Evolutionary conservation across 2,113 vertebrate genomes (phyloP).

Genomic region (Myxocyprinus asiaticus): DNA sequence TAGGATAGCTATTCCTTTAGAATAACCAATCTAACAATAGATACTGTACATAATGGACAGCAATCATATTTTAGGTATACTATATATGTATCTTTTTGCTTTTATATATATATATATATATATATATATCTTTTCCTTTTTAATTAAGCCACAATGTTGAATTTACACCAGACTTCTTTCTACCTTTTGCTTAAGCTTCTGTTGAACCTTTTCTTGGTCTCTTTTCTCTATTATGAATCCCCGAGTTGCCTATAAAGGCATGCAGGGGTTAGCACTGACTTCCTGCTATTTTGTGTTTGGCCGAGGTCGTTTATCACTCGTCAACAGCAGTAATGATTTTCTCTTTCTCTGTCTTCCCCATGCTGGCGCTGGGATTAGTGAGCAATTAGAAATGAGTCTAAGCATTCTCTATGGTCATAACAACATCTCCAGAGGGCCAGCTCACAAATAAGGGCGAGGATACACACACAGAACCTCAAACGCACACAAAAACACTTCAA

Average conservation of each 20-base stretch:
- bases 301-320: slow-evolving; percentile 17
- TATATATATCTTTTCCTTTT: not conserved
- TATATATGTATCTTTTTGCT: not conserved
- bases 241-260: not conserved
- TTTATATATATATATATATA: not conserved
- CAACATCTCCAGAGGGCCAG: not conserved
- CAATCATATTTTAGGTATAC: not conserved
- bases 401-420: slow-evolving; percentile 15
- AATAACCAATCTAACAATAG: no score
- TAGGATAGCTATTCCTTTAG: not conserved
- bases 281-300: no score
- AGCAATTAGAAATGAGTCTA: slow-evolving; percentile 37
- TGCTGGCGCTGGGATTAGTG: slow-evolving; percentile 22
- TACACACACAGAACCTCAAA: slow-evolving; percentile 6
- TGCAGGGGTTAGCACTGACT: slow-evolving; percentile 6
- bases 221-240: not conserved
- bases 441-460: slow-evolving; percentile 15
- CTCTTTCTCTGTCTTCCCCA: slow-evolving; percentile 20
- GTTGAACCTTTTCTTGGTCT: not conserved
- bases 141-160: not conserved
- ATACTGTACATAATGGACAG: not conserved
- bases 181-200: not conserved
- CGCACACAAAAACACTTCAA: slow-evolving; percentile 15
- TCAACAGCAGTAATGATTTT: slow-evolving; percentile 26
- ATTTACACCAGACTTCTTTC: not conserved